These are phyloP conservation scores for Zoroaster sp. DNA, from an alignment of 53 echinoderm and acorn worm genomes.

Conservation along the genomic window DNA sequence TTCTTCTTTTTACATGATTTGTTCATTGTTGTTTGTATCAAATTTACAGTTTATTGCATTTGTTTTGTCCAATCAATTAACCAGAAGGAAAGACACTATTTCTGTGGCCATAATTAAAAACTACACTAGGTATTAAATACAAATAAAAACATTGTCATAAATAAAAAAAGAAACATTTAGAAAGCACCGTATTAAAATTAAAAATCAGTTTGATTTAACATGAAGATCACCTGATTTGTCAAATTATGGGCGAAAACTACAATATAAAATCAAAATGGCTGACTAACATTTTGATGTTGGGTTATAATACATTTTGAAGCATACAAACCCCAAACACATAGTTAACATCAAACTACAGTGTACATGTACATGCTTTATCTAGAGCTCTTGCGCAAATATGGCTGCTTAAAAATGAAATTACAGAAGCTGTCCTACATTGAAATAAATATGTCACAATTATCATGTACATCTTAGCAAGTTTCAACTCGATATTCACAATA, in stretches of 20 bases:
- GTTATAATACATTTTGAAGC: background rate
- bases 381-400: background rate
- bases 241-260: background rate
- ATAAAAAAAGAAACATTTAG: background rate
- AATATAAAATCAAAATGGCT: background rate
- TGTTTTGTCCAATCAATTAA: background rate
- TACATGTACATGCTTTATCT: background rate
- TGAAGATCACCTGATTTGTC: background rate
- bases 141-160: background rate
- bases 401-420: background rate
- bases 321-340: background rate
- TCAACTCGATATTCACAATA: background rate
- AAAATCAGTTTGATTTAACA: background rate
- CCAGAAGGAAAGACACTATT: constrained; percentile 12
- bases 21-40: constrained; percentile 25
- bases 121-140: background rate
- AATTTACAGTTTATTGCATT: constrained; percentile 53
- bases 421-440: background rate
- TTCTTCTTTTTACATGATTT: constrained; percentile 19
- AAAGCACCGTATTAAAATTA: constrained; percentile 25
- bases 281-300: background rate
- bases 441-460: constrained; percentile 43
- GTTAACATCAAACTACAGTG: background rate
- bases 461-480: constrained; percentile 43
- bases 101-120: background rate